phyloP scores from a whole-genome alignment of 1,140 invertebrate genomes.

The Aplysia californica region DNA sequence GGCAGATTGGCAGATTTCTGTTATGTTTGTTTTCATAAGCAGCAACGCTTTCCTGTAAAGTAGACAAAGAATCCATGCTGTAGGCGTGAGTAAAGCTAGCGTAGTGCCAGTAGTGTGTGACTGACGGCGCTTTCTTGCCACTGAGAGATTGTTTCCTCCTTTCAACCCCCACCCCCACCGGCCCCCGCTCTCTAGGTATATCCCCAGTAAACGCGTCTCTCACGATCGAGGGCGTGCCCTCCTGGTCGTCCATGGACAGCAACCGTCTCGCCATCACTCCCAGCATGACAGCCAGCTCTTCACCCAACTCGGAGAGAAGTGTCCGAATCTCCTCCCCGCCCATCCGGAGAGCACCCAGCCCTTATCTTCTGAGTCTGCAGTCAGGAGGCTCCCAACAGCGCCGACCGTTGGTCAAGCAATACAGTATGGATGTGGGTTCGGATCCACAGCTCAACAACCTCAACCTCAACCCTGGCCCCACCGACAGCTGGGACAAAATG shows the following conservation, averaged over 20 bases:
- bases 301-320: constrained; percentile 26
- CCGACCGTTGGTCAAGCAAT: constrained; percentile 38
- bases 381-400: constrained; percentile 10
- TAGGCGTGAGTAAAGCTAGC: too few relatives aligned
- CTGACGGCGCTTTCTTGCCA: background rate
- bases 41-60: too few relatives aligned
- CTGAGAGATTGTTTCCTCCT: background rate
- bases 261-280: constrained; percentile 18
- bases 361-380: constrained; percentile 26
- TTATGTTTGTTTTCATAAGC: too few relatives aligned
- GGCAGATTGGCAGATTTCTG: too few relatives aligned
- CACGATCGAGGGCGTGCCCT: constrained; percentile 18
- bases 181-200: background rate
- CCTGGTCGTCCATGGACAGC: constrained; percentile 30
- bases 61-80: too few relatives aligned
- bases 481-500: constrained; percentile 36
- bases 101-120: too few relatives aligned
- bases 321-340: constrained; percentile 33
- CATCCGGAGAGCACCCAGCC: constrained; percentile 35
- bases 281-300: constrained; percentile 22
- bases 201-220: constrained; percentile 24
- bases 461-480: constrained; percentile 41
- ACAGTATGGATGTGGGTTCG: constrained; percentile 43
- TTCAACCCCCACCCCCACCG: too few relatives aligned
- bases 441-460: constrained; percentile 39